Evolutionary conservation across 2,797 vertebrate genomes (phyloP).

Genomic region (Schizopygopsis pylzovi): DNA sequence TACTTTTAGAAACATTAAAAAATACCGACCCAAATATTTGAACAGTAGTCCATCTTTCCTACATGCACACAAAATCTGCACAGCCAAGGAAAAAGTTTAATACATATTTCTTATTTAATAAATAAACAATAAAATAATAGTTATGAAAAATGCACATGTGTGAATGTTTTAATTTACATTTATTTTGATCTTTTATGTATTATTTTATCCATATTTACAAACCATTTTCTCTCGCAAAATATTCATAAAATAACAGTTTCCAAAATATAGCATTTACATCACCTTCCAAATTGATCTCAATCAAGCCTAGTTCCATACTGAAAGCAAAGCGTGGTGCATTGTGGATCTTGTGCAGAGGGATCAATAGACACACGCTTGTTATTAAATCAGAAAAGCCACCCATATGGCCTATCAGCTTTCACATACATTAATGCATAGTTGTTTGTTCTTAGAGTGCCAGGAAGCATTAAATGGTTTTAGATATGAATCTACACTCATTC

Average conservation of each 20-base stretch:
- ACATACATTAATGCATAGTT: not conserved
- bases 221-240: not conserved
- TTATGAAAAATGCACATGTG: too few relatives aligned
- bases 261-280: not conserved
- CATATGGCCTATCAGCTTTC: not conserved
- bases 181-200: not conserved
- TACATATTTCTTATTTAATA: too few relatives aligned
- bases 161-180: too few relatives aligned
- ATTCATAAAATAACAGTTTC: not conserved
- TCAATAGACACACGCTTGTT: constrained; percentile 25
- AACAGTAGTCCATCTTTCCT: too few relatives aligned
- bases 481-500: not conserved
- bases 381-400: constrained; percentile 1
- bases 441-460: not conserved
- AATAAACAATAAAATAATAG: too few relatives aligned
- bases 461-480: not conserved
- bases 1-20: too few relatives aligned
- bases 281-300: not conserved
- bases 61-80: too few relatives aligned
- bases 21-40: too few relatives aligned
- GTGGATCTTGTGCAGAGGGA: not conserved
- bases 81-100: too few relatives aligned
- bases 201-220: not conserved
- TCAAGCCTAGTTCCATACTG: not conserved
- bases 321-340: not conserved